phyloP scores from a whole-genome alignment of 2,888 invertebrate species.

The Chrysolina oricalcia region DNA sequence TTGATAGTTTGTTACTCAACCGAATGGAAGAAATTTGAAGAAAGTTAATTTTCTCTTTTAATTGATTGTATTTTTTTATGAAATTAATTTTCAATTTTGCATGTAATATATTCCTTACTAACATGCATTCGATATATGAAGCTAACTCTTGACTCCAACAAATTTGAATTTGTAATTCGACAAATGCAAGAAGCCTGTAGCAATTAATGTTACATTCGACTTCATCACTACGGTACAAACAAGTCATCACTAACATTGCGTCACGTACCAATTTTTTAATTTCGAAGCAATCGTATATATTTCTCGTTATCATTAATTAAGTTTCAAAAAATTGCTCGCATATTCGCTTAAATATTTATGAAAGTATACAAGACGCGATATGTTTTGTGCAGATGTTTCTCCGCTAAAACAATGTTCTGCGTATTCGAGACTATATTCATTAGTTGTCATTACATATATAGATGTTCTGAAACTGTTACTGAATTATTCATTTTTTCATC shows the following conservation, averaged over 20 bases:
- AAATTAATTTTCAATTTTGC: too few relatives aligned
- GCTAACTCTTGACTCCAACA: constrained; percentile 14
- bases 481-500: constrained; percentile 45
- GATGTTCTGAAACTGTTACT: constrained; percentile 41
- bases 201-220: constrained; percentile 64
- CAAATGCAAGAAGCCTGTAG: constrained; percentile 59
- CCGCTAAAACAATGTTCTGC: background rate
- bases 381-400: constrained; percentile 52
- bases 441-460: constrained; percentile 52
- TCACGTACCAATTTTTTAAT: constrained; percentile 51
- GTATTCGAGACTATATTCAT: constrained; percentile 25
- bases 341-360: constrained; percentile 62
- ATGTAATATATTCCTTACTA: background rate
- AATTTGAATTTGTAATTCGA: constrained; percentile 54
- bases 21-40: too few relatives aligned
- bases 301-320: constrained; percentile 63
- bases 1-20: too few relatives aligned
- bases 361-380: constrained; percentile 50
- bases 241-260: constrained; percentile 59
- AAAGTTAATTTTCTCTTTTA: too few relatives aligned
- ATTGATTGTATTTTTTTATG: too few relatives aligned
- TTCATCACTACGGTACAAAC: constrained; percentile 63
- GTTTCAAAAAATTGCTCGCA: constrained; percentile 58
- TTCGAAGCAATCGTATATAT: constrained; percentile 55
- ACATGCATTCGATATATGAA: background rate